Conservation (phyloP, 92 coral and sea anemone species). For the Paramuricea clavata region DNA sequence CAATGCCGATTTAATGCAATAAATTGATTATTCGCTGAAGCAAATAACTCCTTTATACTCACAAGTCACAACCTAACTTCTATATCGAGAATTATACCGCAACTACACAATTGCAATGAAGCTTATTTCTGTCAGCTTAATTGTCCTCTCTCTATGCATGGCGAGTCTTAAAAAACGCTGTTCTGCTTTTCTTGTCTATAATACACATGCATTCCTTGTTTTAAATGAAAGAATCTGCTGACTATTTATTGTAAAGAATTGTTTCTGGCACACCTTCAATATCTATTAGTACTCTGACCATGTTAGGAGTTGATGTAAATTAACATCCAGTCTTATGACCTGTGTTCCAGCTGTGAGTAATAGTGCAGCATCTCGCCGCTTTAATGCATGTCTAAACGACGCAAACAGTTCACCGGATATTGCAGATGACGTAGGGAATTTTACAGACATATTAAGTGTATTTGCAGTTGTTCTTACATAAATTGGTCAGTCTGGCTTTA, state of each 20-base stretch:
- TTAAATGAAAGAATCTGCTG: neutral
- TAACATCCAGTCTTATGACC: conserved; percentile 1
- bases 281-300: conserved; percentile 15
- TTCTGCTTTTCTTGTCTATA: neutral
- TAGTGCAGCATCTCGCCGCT: conserved; percentile 3
- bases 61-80: too few relatives aligned
- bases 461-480: neutral
- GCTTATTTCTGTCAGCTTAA: neutral
- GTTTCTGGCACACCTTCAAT: conserved; percentile 18
- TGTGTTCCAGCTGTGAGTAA: conserved; percentile 33
- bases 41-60: too few relatives aligned
- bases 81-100: too few relatives aligned
- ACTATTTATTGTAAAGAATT: neutral
- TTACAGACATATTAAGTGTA: neutral
- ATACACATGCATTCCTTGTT: neutral
- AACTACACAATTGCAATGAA: too few relatives aligned
- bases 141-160: neutral
- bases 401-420: conserved; percentile 23
- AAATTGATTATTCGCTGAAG: too few relatives aligned
- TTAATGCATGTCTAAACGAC: conserved; percentile 15
- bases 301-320: conserved; percentile 24
- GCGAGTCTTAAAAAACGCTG: neutral
- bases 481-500: too few relatives aligned
- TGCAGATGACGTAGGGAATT: neutral
- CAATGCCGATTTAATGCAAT: too few relatives aligned